These are phyloP conservation scores for Orchesellides sinensis DNA, from an alignment of 2,888 invertebrate species.

Conservation along the genomic window DNA sequence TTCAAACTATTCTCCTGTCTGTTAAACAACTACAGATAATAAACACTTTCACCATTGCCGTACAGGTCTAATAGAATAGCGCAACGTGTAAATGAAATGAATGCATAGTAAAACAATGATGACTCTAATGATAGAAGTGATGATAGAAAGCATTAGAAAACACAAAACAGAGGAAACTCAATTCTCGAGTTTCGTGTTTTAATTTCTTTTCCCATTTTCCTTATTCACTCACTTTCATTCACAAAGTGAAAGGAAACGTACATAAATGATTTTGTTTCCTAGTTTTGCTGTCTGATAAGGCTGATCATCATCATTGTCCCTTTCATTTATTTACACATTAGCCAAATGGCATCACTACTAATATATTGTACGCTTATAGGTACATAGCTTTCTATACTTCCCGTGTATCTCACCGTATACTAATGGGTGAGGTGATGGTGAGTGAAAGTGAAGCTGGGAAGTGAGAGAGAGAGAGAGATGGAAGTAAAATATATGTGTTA, in stretches of 20 bases:
- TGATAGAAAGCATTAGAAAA: constrained; percentile 43
- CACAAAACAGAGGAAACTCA: constrained; percentile 15
- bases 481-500: too few species aligned
- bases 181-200: constrained; percentile 14
- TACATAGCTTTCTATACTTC: too few species aligned
- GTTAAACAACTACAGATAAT: background rate
- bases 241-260: constrained; percentile 19
- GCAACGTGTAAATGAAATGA: background rate
- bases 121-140: constrained; percentile 43
- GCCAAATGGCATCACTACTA: too few species aligned
- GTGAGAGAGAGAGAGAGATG: too few species aligned
- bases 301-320: constrained; percentile 25
- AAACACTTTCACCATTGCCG: constrained; percentile 21
- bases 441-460: too few species aligned
- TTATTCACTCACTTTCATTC: constrained; percentile 34
- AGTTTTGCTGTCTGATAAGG: constrained; percentile 37
- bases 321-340: background rate
- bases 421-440: too few species aligned
- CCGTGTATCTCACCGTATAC: too few species aligned
- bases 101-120: background rate
- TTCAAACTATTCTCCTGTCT: background rate
- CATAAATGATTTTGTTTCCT: constrained; percentile 39
- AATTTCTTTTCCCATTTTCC: constrained; percentile 40
- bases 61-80: background rate
- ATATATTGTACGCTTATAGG: too few species aligned